Evolutionary conservation across 2,888 invertebrate genomes (phyloP), one percentile per base, ranked within the genome.

Genomic region (Corbicula japonica): DNA sequence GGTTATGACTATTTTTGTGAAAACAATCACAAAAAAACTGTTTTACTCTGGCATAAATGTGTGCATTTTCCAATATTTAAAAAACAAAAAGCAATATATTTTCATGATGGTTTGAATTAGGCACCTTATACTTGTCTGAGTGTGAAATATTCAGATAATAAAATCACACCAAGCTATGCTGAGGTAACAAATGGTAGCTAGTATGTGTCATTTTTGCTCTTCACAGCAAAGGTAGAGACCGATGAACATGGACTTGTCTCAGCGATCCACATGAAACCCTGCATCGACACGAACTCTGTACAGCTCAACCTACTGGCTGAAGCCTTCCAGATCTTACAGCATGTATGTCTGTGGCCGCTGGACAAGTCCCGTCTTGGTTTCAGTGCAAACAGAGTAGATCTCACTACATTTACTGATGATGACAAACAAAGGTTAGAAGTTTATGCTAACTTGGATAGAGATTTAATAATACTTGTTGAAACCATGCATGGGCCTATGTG

Each of bases 401-500:
- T 87, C n/a, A 78, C 84, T 4, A 62, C 80, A 18, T 85, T 88
- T 52, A 80, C 80, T 48, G 87, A 87, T 44, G 80, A 81, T 65
- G 73, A 82, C 12, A 63, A 76, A 32, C 83, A 87, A 56, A 87
- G 84, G 88, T 88, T n/a, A n/a, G n/a, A n/a, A n/a, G n/a, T n/a
- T n/a, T n/a, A 69, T 50, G 54, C 56, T 50, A 50, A 15, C n/a
- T 15, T 38, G 18, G 41, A 12, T 38, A 12, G 8, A 38, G 8
- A 12, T 38, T 38, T 12, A 8, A 12, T 38, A 38, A 12, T 38
- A 38, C 41, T 38, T 38, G 8, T 18, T 38, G 41, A 8, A 38
- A 12, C 15, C 15, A 38, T 12, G 18, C 8, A 12, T 38, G 8
- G 8, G 41, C 15, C 15, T 38, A 38, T 38, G 41, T 38, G 8